Evolutionary conservation across 2,797 vertebrate genomes (phyloP).

Genomic region (Leuciscus waleckii): DNA sequence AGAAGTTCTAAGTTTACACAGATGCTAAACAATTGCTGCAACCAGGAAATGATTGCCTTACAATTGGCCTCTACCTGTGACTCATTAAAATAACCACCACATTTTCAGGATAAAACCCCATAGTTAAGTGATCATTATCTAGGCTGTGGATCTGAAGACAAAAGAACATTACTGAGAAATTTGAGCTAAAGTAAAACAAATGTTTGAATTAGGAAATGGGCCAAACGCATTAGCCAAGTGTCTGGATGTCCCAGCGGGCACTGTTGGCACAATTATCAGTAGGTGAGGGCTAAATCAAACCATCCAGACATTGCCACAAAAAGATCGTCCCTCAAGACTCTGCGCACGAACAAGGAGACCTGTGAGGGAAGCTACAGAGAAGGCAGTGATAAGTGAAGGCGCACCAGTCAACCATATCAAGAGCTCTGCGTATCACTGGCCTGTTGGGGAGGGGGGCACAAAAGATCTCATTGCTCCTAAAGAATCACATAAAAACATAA

Average conservation of each 20-base stretch:
- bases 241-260: constrained; percentile 9
- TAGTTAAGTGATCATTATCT: constrained; percentile 19
- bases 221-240: not conserved
- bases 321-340: not conserved
- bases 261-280: constrained; percentile 4
- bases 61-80: constrained; percentile 35
- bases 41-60: constrained; percentile 1
- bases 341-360: not conserved
- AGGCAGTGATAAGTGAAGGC: constrained; percentile 24
- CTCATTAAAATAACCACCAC: constrained; percentile 40
- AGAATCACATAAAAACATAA: constrained; percentile 16
- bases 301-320: not conserved
- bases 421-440: constrained; percentile 27
- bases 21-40: constrained; percentile 19
- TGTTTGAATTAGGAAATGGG: constrained; percentile 18
- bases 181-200: constrained; percentile 42
- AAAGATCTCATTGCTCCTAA: constrained; percentile 13
- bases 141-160: constrained; percentile 29
- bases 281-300: not conserved
- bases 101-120: constrained; percentile 33
- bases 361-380: constrained; percentile 33
- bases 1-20: constrained; percentile 9
- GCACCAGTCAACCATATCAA: constrained; percentile 34
- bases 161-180: constrained; percentile 25
- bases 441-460: constrained; percentile 24